Evolutionary conservation across 2,113 vertebrate genomes (phyloP), one percentile per base, ranked within the genome.

Genomic region (Phrynocephalus versicolor): DNA sequence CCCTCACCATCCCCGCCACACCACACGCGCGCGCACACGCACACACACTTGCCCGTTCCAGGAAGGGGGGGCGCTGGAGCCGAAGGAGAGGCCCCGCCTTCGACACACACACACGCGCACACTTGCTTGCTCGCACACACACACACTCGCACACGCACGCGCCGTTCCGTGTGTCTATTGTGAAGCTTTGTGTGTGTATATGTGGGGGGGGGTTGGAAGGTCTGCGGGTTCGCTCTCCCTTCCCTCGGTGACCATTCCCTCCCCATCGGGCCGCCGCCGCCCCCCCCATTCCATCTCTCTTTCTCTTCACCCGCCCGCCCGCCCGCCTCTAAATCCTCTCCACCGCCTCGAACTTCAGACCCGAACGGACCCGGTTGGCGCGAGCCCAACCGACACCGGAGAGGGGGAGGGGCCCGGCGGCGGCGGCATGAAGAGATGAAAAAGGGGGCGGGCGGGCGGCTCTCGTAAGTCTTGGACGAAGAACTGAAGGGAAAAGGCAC

Each of bases 161-260:
- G 70, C 83, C 51, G 80, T 82, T 70, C 57, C 70, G 69, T 57
- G 45, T 86, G 86, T 45, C 92, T 89, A 93, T 93, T 93, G 92
- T 93, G 92, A 88, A 89, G 89, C 86, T 65, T 89, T 65, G 71
- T 79, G 83, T 35, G 64, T 64, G 81, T n/a, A n/a, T n/a, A n/a
- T n/a, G n/a, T n/a, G n/a, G n/a, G n/a, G n/a, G n/a, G n/a, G n/a
- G n/a, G n/a, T n/a, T n/a, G 84, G 90, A 75, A 85, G 87, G 73
- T 84, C 87, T 58, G 87, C 74, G 86, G 60, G 57, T 70, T 75
- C 72, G 37, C 70, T 60, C 79, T 51, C n/a, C 6, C 19, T 51
- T 39, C 12, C 51, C 71, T 41, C 13, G 5, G 5, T 21, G 4
- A 9, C 15, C 12, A 45, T 14, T 30, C 6, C n/a, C 23, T 19